Base-by-base conservation (phyloP, 2,113 vertebrate genomes). In the Indicator indicator region DNA sequence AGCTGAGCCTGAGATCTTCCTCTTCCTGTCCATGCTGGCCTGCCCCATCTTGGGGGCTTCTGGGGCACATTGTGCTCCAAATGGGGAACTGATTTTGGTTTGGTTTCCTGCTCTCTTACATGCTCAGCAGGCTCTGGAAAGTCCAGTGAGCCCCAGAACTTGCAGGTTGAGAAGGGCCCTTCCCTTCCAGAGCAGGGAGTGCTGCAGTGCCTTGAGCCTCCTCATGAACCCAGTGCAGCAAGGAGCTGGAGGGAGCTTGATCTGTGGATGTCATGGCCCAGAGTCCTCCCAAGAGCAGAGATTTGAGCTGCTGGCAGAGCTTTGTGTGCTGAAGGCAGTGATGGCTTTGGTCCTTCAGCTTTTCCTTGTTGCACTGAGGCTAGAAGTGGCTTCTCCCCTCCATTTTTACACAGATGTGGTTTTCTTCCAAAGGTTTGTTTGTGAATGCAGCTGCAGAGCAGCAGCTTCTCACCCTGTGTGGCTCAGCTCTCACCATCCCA, bases 1-100 rank as follows among this genome's bases (percentile, higher is more conserved):
- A 79, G 88, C 92, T 87, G 88, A 90, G 67, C 88, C 78, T 27
- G 46, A 88, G 40, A 42, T 94, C 91, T 95, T 95, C 95, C 89
- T 93, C 95, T 94, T 95, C 91, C 60, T 19, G 0, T 71, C 86
- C 8, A 16, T 58, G 79, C 69, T 86, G 90, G 67, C 88, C 71
- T 85, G 83, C 70, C 79, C 59, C 23, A 1, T 15, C 86, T 14
- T 40, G 64, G 89, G 93, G 86, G 86, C 93, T 94, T 88, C 86
- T 92, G 73, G 69, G 83, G 40, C 91, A 73, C 2, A 0, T 40
- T 36, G 69, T 68, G 32, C 69, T 95, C 68, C 59, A 42, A 95
- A 95, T 90, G 86, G 83, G 95, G 95, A 96, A 94, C 93, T 7
- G 86, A 72, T 85, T 94, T 91, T 88, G 4, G 3, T 58, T 54